Conservation (phyloP, 2,113 vertebrate genomes). For the Oxyura jamaicensis region DNA sequence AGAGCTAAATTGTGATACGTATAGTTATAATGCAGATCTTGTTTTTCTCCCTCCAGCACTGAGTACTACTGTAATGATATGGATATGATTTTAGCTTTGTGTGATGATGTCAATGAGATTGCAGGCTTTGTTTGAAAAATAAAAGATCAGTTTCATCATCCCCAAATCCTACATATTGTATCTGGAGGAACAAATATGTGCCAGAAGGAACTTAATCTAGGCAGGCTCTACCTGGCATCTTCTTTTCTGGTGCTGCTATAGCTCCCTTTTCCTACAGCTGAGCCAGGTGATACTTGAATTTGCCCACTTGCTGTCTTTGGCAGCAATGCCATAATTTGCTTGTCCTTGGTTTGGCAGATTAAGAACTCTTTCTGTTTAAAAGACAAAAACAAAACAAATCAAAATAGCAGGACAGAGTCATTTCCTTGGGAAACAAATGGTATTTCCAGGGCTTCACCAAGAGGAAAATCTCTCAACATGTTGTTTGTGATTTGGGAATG, state of each 20-base stretch:
- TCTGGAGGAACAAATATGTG: not conserved
- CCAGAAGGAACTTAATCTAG: not conserved
- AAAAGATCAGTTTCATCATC: not conserved
- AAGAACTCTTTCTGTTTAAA: too few species aligned
- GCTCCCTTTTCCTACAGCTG: not conserved
- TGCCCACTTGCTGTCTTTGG: not conserved
- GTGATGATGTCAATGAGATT: not conserved
- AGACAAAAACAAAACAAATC: too few species aligned
- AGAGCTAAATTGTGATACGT: not conserved
- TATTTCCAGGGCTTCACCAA: fast-evolving
- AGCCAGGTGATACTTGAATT: not conserved
- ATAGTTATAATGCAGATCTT: fast-evolving
- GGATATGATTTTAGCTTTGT: fast-evolving
- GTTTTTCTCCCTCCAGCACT: not conserved
- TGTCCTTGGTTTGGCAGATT: not conserved
- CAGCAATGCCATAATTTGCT: not conserved
- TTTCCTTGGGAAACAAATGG: too few species aligned
- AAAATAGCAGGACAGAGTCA: too few species aligned
- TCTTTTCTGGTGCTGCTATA: not conserved
- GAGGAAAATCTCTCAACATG: not conserved
- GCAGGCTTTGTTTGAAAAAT: not conserved
- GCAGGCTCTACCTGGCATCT: too few species aligned
- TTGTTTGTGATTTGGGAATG: not conserved
- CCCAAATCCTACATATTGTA: fast-evolving
- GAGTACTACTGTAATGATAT: fast-evolving